Evolutionary conservation across 2,888 invertebrate species (phyloP), one percentile per base, ranked within the genome.

Genomic region (Periphyllus acericola): DNA sequence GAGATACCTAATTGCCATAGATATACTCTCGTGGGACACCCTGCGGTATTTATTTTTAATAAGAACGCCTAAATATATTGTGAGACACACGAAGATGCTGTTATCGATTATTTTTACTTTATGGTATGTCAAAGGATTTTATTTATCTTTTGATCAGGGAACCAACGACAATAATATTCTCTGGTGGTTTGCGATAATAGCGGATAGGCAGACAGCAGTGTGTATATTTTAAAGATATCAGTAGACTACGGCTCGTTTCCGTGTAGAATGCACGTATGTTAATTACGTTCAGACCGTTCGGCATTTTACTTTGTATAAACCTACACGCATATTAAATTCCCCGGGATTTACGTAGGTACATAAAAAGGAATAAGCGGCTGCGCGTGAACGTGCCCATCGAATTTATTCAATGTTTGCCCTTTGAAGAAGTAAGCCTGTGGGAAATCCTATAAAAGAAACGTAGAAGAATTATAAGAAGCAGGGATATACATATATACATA

Each of bases 91-190:
- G 14, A 21, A 1, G 9, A 17, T 32, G 14, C 11, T 46, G 11
- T 1, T 71, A 71, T 71, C 32, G 71, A 71, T 71, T 29, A 71
- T 71, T 71, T 66, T 29, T 14, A 29, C 32, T 6, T 76, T 29
- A 34, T 25, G 52, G 52, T 5, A 25, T 21, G 55, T 60, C 29
- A 34, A 55, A 55, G 32, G 52, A 46, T 76, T 55, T 34, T 60
- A 40, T 79, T 1, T 34, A 32, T 55, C 79, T 79, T 79, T 79
- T 79, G 79, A 79, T 79, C 34, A 55, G 55, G 32, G 55, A 21
- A 78, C 78, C 25, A 78, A 52, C 3, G 32, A 34, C 21, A 29
- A 11, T 32, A 32, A 71, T 71, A 32, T 71, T 14, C 71, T 32
- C 71, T 17, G 17, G 32, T 32, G 32, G 32, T 71, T 32, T 29